phyloP scores from a whole-genome alignment of 2,888 invertebrate species.

The Agriotes lineatus region DNA sequence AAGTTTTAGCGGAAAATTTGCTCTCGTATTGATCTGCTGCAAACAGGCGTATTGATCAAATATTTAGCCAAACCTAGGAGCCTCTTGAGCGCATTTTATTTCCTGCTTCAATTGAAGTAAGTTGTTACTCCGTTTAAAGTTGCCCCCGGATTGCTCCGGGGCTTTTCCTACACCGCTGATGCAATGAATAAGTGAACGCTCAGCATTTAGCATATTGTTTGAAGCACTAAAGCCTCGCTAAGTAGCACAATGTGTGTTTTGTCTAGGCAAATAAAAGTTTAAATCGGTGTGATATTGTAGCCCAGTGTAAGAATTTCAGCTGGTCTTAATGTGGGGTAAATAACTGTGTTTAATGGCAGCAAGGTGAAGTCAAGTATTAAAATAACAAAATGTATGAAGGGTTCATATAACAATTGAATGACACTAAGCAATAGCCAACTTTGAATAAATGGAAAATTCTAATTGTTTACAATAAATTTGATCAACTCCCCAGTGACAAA shows the following conservation, averaged over 20 bases:
- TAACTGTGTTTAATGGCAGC: too few species aligned
- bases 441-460: too few species aligned
- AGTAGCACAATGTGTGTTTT: background rate
- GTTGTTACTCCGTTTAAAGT: constrained; percentile 26
- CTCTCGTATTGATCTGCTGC: constrained; percentile 10
- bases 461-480: too few species aligned
- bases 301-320: too few species aligned
- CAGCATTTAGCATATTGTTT: constrained; percentile 22
- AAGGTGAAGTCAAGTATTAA: too few species aligned
- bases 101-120: constrained; percentile 23
- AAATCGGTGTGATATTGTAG: too few species aligned
- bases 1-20: constrained; percentile 23
- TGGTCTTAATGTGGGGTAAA: too few species aligned
- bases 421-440: too few species aligned
- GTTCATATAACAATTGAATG: too few species aligned
- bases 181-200: constrained; percentile 29
- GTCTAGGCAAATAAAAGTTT: too few species aligned
- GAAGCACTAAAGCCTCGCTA: constrained; percentile 7
- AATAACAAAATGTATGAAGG: too few species aligned
- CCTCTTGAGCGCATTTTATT: constrained; percentile 25
- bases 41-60: constrained; percentile 18
- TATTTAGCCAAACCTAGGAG: constrained; percentile 23
- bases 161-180: constrained; percentile 21
- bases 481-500: too few species aligned
- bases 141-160: constrained; percentile 10